A percentile compares a stretch with the other conserved stretches of the same genome.
These are phyloP conservation scores for Bombylius major DNA, from an alignment of 2,888 invertebrate species.

Conservation along the genomic window DNA sequence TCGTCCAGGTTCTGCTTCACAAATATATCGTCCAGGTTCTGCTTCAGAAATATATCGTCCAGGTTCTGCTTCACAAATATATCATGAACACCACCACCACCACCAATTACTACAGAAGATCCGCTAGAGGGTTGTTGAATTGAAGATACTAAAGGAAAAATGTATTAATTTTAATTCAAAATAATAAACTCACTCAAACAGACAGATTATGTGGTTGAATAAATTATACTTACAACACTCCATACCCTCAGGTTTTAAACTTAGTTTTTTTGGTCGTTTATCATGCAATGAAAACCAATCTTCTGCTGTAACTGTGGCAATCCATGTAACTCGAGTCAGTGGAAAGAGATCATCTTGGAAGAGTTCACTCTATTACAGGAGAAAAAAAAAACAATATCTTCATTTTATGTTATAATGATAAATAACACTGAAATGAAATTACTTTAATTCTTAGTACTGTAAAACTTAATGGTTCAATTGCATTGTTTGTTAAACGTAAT, in stretches of 20 bases:
- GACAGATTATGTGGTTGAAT: too few relatives aligned
- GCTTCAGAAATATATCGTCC: too few relatives aligned
- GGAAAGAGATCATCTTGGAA: slow-evolving; percentile 98
- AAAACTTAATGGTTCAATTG: slow-evolving; percentile 86
- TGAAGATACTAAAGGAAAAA: slow-evolving; percentile 26
- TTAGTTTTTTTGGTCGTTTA: slow-evolving; percentile 48
- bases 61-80: too few relatives aligned
- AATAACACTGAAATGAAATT: slow-evolving; percentile 13
- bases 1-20: too few relatives aligned
- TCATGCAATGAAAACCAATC: slow-evolving; percentile 69
- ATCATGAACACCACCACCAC: too few relatives aligned
- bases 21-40: too few relatives aligned
- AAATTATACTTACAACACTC: slow-evolving; percentile 50
- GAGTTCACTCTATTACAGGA: slow-evolving; percentile 58
- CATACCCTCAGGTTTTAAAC: slow-evolving; percentile 81
- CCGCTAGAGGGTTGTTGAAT: slow-evolving; percentile 26
- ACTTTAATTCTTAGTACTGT: slow-evolving; percentile 93
- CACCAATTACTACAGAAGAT: background rate
- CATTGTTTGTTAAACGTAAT: slow-evolving; percentile 82
- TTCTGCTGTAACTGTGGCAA: slow-evolving; percentile 53
- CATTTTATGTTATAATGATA: background rate
- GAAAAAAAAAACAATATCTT: slow-evolving; percentile 1
- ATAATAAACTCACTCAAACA: too few relatives aligned
- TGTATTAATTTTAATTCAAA: too few relatives aligned
- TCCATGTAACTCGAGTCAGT: slow-evolving; percentile 79